Evolutionary conservation across 2,888 invertebrate species (phyloP).

Genomic region (Macrophya alboannulata): DNA sequence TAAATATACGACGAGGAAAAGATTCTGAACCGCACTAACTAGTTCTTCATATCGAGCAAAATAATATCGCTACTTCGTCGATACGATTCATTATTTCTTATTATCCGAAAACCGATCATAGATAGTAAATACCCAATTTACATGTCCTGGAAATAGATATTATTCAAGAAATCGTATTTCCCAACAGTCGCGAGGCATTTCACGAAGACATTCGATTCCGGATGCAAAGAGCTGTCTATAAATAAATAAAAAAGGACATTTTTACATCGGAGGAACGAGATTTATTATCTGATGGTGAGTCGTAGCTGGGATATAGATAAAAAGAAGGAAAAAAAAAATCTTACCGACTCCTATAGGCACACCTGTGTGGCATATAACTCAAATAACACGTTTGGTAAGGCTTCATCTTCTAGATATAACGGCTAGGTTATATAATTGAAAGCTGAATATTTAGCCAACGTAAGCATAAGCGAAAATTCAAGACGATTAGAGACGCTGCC

Average conservation of each 20-base stretch:
- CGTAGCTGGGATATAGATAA: not conserved
- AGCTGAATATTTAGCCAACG: slow-evolving; percentile 20
- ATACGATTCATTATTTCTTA: not conserved
- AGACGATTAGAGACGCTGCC: slow-evolving; percentile 47
- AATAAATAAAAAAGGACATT: not conserved
- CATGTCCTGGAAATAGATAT: not conserved
- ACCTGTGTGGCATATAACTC: not conserved
- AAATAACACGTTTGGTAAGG: slow-evolving; percentile 40
- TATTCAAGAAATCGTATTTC: not conserved
- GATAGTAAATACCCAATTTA: not conserved
- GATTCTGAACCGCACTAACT: slow-evolving; percentile 41
- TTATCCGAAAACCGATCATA: not conserved
- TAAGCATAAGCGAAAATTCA: not conserved
- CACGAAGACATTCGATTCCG: not conserved
- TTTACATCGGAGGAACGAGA: not conserved
- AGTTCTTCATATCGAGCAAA: slow-evolving; percentile 1
- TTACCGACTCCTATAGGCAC: not conserved
- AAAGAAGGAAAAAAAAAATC: not conserved
- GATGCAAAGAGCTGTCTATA: not conserved
- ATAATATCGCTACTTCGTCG: slow-evolving; percentile 12
- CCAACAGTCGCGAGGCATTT: not conserved
- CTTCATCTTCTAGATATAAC: slow-evolving; percentile 24
- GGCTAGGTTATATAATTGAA: not conserved
- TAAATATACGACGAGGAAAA: not conserved
- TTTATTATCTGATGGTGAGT: not conserved